Evolutionary conservation across 2,888 invertebrate genomes (phyloP), one percentile per base, ranked within the genome.

Genomic region (Lordiphosa fenestrarum): DNA sequence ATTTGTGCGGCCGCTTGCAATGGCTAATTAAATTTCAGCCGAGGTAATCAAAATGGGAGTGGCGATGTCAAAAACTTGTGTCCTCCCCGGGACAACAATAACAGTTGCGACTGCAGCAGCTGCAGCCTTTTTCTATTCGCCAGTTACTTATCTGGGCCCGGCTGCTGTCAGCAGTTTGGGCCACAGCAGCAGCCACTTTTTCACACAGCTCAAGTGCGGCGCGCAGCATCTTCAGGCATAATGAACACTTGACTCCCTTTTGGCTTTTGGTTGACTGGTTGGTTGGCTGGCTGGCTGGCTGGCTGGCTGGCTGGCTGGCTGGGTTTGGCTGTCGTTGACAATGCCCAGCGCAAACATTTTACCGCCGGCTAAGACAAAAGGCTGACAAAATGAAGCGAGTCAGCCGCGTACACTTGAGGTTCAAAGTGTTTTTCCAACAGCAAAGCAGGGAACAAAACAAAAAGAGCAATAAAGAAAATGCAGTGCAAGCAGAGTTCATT

Each of bases 211-310:
- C 64, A 65, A 65, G 65, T 65, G 54, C 61, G 40, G 51, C 35
- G 13, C 15, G 53, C 41, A 10, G 50, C 52, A 33, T 52, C 66
- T 61, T 55, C 49, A 47, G 55, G 66, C 73, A 75, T 73, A 73
- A 73, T 73, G 73, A 75, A 75, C 75, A 75, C 73, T 75, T 73
- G 71, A 73, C 71, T 66, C 65, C 65, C 30, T 30, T 64, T 72
- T 72, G 68, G 62, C 70, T 65, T 64, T 73, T 58, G 63, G 53
- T 47, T 50, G 63, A 53, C 63, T 19, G 37, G 12, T 10, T n/a
- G n/a, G n/a, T n/a, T n/a, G n/a, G n/a, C n/a, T n/a, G n/a, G n/a
- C n/a, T n/a, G 12, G 37, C 5, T 44, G 5, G 9, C 19, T 46
- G 42, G 42, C 35, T n/a, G 49, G 33, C 37, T 42, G 46, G 52